A percentile compares a stretch with the other conserved stretches of the same genome.
Evolutionary conservation across 2,797 vertebrate genomes (phyloP).

Genomic region (Coracias cyanogaster): DNA sequence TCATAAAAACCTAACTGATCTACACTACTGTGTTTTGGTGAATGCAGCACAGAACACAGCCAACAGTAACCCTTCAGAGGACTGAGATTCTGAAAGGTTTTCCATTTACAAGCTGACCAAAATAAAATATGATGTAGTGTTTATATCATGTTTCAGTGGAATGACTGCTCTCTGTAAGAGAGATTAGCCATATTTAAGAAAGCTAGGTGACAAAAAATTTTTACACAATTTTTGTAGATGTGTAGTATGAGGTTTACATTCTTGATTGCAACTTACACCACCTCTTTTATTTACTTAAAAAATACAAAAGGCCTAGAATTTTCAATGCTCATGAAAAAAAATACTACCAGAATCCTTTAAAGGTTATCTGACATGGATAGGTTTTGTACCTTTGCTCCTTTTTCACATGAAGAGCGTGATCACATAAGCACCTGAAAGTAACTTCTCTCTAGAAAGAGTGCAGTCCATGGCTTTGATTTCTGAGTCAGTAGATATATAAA

Average conservation of each 20-base stretch:
- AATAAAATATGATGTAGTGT: rapidly evolving
- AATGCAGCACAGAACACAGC: not conserved
- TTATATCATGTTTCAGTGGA: not conserved
- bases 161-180: not conserved
- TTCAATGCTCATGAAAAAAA: not conserved
- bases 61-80: not conserved
- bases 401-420: not conserved
- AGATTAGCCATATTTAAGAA: not conserved
- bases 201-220: not conserved
- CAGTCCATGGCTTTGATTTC: not conserved
- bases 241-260: not conserved
- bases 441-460: not conserved
- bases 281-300: not conserved
- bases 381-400: not conserved
- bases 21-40: not conserved
- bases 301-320: not conserved
- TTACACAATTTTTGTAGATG: not conserved
- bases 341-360: not conserved
- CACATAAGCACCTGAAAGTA: not conserved
- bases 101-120: not conserved
- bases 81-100: not conserved
- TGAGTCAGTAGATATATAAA: not conserved
- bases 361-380: not conserved
- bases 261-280: not conserved
- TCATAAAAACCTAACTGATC: not conserved